A percentile compares a stretch with the other conserved stretches of the same genome.
These are phyloP conservation scores for Crocuta crocuta DNA, from an alignment of 2,113 vertebrate species.

Conservation along the genomic window DNA sequence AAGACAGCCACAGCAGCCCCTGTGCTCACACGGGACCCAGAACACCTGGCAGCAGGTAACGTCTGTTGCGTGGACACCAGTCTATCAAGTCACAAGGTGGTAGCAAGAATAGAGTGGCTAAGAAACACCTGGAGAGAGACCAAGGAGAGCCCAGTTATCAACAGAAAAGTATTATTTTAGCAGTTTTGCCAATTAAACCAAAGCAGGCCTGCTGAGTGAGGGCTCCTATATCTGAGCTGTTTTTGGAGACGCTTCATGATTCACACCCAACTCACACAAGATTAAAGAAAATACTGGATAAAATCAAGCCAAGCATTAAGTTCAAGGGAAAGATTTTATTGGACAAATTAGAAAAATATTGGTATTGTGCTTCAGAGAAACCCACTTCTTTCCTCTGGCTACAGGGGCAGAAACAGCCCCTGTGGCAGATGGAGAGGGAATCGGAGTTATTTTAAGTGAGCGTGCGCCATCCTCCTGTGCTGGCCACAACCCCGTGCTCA, in stretches of 20 bases:
- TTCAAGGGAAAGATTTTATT: constrained; percentile 61
- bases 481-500: not conserved
- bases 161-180: not conserved
- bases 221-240: constrained; percentile 34
- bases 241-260: constrained; percentile 65
- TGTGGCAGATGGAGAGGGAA: constrained; percentile 7
- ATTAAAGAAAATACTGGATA: constrained; percentile 76
- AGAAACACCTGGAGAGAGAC: not conserved
- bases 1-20: not conserved
- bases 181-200: not conserved
- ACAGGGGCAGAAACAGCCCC: not conserved
- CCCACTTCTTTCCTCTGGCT: constrained; percentile 63
- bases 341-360: constrained; percentile 80
- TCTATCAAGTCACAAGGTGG: not conserved
- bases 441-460: not conserved
- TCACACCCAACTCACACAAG: constrained; percentile 76
- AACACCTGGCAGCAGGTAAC: not conserved
- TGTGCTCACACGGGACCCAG: not conserved
- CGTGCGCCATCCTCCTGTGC: not conserved
- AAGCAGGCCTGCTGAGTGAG: not conserved
- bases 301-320: constrained; percentile 71
- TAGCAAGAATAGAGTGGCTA: not conserved
- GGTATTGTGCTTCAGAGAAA: constrained; percentile 70
- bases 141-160: not conserved
- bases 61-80: not conserved